Percentiles rank a stretch among this genome's conserved stretches.
These are phyloP conservation scores for Radopholus similis DNA, from an alignment of 1,140 invertebrate species.

Conservation along the genomic window DNA sequence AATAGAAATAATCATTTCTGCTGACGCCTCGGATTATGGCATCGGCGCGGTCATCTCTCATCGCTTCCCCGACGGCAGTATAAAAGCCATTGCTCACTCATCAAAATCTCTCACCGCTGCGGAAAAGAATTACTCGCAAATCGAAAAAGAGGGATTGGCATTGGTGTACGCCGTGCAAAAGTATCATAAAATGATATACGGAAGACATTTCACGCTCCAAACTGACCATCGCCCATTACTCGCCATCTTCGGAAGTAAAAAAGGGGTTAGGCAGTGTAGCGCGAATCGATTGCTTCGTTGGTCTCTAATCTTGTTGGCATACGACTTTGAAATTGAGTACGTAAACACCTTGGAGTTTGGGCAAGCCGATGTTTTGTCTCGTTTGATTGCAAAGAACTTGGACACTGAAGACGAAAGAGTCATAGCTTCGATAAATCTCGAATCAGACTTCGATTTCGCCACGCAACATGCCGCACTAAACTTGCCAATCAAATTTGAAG, in stretches of 20 bases:
- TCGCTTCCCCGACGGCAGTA: slow-evolving; percentile 32
- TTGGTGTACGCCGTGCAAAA: slow-evolving; percentile 17
- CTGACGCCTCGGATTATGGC: slow-evolving; percentile 47
- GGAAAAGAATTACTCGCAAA: no score
- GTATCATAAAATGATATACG: slow-evolving; percentile 20
- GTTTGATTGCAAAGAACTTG: slow-evolving; percentile 13
- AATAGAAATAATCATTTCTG: slow-evolving; percentile 37
- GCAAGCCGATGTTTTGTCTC: slow-evolving; percentile 6
- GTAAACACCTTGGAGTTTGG: slow-evolving; percentile 15
- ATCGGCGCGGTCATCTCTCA: slow-evolving; percentile 48
- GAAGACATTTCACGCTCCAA: slow-evolving; percentile 7
- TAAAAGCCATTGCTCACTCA: slow-evolving; percentile 30
- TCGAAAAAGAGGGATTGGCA: no score
- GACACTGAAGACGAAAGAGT: slow-evolving; percentile 13
- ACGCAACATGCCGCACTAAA: no score
- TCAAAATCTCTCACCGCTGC: no score
- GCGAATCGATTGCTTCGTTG: slow-evolving; percentile 13
- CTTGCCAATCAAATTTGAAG: no score
- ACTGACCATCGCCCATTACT: slow-evolving; percentile 22
- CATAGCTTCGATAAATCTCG: slow-evolving; percentile 10
- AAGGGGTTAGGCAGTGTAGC: slow-evolving; percentile 10
- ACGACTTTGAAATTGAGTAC: slow-evolving; percentile 20
- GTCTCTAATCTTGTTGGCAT: slow-evolving; percentile 14
- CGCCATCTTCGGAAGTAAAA: slow-evolving; percentile 17
- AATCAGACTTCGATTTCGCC: slow-evolving; percentile 11